A percentile compares a stretch with the other conserved stretches of the same genome.
Conservation (phyloP, 1,140 invertebrate species). For the Armadillidium nasatum region DNA sequence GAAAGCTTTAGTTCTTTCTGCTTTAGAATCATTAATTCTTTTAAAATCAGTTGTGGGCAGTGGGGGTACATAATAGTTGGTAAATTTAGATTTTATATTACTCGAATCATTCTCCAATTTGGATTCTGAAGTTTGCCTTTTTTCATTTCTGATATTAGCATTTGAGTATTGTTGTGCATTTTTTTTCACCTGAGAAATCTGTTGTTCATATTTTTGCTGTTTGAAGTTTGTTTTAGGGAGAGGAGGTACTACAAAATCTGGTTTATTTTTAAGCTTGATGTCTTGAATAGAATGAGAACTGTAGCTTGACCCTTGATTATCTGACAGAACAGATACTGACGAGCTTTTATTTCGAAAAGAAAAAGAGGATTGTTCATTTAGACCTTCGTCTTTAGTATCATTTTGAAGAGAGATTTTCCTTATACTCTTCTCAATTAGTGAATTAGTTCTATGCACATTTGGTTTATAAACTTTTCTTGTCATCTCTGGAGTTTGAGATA, state of each 20-base stretch:
- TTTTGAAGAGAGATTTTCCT: background rate
- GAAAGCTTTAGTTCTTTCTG: background rate
- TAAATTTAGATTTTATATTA: background rate
- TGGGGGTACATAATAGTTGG: background rate
- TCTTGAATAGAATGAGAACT: background rate
- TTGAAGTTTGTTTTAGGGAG: constrained; percentile 39
- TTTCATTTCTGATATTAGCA: too few relatives aligned
- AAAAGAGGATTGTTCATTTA: background rate
- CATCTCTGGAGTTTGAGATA: background rate
- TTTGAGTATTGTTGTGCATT: too few relatives aligned
- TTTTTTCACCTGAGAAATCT: too few relatives aligned
- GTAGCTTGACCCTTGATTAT: background rate
- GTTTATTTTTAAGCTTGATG: background rate
- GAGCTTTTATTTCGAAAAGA: background rate
- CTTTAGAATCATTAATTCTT: background rate
- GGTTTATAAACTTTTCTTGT: background rate
- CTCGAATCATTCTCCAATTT: background rate
- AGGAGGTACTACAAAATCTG: constrained; percentile 39
- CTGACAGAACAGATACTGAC: background rate
- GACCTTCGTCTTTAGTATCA: background rate
- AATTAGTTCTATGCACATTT: background rate
- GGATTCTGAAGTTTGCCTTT: too few relatives aligned
- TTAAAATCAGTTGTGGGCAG: constrained; percentile 2
- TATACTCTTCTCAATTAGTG: background rate
- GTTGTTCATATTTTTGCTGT: constrained; percentile 28